Evolutionary conservation across 2,113 vertebrate species (phyloP).

Genomic region (Salvelinus namaycush): DNA sequence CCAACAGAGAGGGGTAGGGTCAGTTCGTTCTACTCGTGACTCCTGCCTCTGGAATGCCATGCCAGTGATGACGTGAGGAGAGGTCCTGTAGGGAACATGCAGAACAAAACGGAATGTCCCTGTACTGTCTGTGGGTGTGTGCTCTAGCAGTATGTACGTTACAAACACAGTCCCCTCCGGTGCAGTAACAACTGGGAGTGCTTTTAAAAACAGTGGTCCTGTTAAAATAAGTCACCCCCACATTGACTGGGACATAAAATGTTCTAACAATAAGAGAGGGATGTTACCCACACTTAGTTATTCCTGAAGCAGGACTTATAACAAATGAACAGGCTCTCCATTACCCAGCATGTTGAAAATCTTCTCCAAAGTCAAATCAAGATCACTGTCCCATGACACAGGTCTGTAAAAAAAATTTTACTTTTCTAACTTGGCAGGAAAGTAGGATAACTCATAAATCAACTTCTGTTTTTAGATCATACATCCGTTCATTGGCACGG

Average conservation of each 20-base stretch:
- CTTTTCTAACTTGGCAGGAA: background rate
- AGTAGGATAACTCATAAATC: background rate
- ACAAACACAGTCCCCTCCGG: background rate
- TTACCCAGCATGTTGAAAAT: too few species aligned
- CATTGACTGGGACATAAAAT: background rate
- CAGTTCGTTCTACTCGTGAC: background rate
- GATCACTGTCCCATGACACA: background rate
- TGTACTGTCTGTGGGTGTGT: background rate
- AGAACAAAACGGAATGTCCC: slow-evolving; percentile 5
- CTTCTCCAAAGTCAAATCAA: background rate
- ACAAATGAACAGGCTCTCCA: background rate
- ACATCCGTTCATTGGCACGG: slow-evolving; percentile 6
- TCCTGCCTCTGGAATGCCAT: slow-evolving; percentile 12
- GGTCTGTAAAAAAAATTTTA: background rate
- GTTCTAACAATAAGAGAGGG: background rate
- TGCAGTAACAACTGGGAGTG: background rate
- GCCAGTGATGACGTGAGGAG: slow-evolving; percentile 6
- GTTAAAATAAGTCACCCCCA: slow-evolving; percentile 1
- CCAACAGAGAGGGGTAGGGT: background rate
- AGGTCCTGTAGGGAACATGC: background rate
- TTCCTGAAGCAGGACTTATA: background rate
- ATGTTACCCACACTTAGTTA: background rate
- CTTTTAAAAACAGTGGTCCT: slow-evolving; percentile 9
- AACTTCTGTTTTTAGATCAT: slow-evolving; percentile 43
- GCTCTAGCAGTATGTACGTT: too few species aligned